Evolutionary conservation across 1,140 invertebrate species (phyloP), one percentile per base, ranked within the genome.

Genomic region (Lepidurus apus): DNA sequence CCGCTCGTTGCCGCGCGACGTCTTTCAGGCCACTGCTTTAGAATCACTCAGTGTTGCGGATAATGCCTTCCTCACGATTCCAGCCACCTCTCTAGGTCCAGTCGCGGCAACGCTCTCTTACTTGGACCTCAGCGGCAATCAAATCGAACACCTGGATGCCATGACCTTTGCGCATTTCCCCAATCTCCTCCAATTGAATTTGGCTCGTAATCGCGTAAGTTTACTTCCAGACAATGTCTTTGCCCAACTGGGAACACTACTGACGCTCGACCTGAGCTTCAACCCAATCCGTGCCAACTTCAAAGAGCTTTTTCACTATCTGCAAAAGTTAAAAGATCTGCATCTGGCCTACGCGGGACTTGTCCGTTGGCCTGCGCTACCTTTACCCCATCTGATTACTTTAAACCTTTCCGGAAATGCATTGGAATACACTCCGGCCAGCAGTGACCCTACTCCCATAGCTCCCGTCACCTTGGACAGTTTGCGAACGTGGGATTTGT

Each of bases 151-250:
- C 83, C 86, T 97, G 76, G 94, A 96, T 83, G 92, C 91, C 43
- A 95, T 92, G 21, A 93, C 94, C 85, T 95, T 96, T 84, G 90
- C 93, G 44, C 90, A 91, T 80, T 93, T 92, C 24, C 91, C 92
- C 47, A 92, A 91, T 82, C 79, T 86, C 34, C 89, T 92, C n/a
- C 89, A 89, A 78, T 86, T 97, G 21, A 91, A 93, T 86, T 86
- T 97, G 80, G 90, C 91, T 17, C 87, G 88, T 80, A 97, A 97
- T 86, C 90, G 91, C 82, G 88, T 97, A 42, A 93, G 91, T 0
- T 93, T 94, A 77, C 84, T 96, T 53, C 93, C 94, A 0, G 94
- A 96, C 84, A 95, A 95, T 83, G 93, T 94, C 2, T 96, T 97
- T 84, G 91, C 91, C 1, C 92, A 93, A 81, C 86, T 96, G 8